phyloP scores from a whole-genome alignment of 2,797 vertebrate genomes.

The Octomys mimax region DNA sequence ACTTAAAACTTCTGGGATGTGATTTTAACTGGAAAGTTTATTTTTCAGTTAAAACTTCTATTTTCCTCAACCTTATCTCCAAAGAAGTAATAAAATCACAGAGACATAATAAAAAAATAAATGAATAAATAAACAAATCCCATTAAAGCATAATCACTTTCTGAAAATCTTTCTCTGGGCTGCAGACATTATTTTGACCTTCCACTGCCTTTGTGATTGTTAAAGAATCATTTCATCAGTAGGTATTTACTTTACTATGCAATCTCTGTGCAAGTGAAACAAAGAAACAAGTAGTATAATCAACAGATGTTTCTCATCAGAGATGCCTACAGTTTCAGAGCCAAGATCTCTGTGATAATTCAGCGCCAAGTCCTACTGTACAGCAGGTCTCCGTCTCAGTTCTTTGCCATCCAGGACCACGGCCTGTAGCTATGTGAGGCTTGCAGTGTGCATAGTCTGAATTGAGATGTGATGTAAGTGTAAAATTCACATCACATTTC shows the following conservation, averaged over 20 bases:
- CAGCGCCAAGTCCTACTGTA: background rate
- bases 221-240: constrained; percentile 21
- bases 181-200: background rate
- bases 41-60: constrained; percentile 66
- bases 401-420: background rate
- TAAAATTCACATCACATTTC: background rate
- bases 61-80: background rate
- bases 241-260: background rate
- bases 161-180: constrained; percentile 42
- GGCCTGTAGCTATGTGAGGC: background rate
- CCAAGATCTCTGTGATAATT: background rate
- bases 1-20: background rate
- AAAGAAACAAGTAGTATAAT: background rate
- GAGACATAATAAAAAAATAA: background rate
- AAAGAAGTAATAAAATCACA: constrained; percentile 70
- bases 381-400: background rate
- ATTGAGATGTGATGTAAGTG: background rate
- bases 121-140: background rate
- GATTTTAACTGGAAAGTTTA: constrained; percentile 68
- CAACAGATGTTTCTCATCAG: background rate
- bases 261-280: background rate
- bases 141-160: background rate
- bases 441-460: background rate
- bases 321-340: constrained; percentile 12
- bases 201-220: background rate